Evolutionary conservation across 2,113 vertebrate species (phyloP).

Genomic region (Kobus ellipsiprymnus): DNA sequence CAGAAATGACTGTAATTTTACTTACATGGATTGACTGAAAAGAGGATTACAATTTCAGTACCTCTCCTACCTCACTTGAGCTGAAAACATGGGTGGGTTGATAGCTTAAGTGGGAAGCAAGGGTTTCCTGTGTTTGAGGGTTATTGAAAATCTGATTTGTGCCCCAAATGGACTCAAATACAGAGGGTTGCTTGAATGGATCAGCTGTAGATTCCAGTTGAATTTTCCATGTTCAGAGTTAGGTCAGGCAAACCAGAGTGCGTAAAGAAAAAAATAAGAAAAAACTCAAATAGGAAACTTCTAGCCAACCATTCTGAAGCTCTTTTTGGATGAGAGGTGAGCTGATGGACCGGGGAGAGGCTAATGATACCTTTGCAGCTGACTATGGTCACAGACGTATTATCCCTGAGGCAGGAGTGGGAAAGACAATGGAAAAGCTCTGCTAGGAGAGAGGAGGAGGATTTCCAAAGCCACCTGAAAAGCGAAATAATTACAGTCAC

Average conservation of each 20-base stretch:
- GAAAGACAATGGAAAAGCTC: conserved; percentile 32
- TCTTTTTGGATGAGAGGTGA: conserved; percentile 34
- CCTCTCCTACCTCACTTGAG: not conserved
- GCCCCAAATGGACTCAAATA: not conserved
- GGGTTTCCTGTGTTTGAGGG: not conserved
- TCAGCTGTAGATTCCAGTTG: not conserved
- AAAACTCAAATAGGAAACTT: conserved; percentile 40
- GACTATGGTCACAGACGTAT: conserved; percentile 3
- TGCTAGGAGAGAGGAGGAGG: not conserved
- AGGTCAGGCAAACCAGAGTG: conserved; percentile 25
- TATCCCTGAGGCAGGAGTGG: not conserved
- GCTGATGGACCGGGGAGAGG: not conserved
- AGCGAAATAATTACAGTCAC: conserved; percentile 62
- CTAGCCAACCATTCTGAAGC: conserved; percentile 31
- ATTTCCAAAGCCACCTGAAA: conserved; percentile 55
- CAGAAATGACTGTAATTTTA: conserved; percentile 29
- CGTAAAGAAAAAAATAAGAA: not conserved
- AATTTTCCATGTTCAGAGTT: not conserved
- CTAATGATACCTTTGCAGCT: conserved; percentile 53
- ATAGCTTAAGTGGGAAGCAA: not conserved
- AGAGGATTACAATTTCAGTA: conserved; percentile 15
- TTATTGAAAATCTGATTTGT: conserved; percentile 35
- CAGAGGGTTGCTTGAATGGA: not conserved
- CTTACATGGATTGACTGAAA: conserved; percentile 21
- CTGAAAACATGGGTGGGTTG: not conserved